These are phyloP conservation scores for Gallirallus australis DNA, from an alignment of 2,797 vertebrate genomes.

Conservation along the genomic window DNA sequence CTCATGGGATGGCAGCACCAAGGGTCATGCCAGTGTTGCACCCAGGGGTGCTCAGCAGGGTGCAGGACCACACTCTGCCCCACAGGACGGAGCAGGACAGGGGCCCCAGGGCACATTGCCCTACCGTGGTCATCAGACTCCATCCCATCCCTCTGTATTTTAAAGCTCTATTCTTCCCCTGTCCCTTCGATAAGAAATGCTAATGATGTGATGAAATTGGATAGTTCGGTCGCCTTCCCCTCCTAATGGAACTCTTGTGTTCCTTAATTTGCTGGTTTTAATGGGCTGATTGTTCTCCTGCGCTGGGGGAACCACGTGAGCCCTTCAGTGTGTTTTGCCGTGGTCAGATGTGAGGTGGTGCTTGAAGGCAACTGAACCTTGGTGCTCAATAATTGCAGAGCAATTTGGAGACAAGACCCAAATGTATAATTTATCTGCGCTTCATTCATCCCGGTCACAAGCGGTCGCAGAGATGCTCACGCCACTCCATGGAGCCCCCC, in stretches of 20 bases:
- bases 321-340: neutral
- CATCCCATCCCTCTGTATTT: neutral
- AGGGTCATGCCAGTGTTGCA: no score
- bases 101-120: neutral
- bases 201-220: constrained; percentile 52
- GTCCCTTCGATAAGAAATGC: constrained; percentile 17
- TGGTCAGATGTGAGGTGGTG: constrained; percentile 11
- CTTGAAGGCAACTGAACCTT: constrained; percentile 34
- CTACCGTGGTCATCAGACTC: neutral
- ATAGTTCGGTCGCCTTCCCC: constrained; percentile 17
- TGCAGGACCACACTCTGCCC: neutral
- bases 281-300: constrained; percentile 63
- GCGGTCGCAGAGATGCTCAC: neutral
- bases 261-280: constrained; percentile 31
- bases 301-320: constrained; percentile 19
- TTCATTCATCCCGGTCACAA: neutral
- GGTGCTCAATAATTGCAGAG: constrained; percentile 65
- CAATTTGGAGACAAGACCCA: constrained; percentile 66
- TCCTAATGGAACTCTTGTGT: neutral
- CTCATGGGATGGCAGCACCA: no score
- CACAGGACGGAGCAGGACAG: rapidly evolving
- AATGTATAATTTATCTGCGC: constrained; percentile 65
- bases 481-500: rapidly evolving
- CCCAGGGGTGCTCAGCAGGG: neutral
- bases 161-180: neutral